phyloP scores from a whole-genome alignment of 2,113 vertebrate genomes.

The Mionectes macconnelli region DNA sequence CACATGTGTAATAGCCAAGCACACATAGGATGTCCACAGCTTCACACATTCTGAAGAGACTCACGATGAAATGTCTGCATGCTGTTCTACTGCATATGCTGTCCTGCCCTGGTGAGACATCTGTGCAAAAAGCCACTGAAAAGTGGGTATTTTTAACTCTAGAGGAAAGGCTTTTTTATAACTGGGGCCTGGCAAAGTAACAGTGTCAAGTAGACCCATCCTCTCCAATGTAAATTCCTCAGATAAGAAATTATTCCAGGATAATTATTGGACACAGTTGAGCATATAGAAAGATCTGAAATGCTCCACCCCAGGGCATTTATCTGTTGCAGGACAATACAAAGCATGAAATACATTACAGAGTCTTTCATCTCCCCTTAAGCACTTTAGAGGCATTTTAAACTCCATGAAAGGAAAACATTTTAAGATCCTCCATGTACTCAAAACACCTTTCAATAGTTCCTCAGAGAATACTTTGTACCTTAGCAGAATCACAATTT shows the following conservation, averaged over 20 bases:
- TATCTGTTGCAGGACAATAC: neutral
- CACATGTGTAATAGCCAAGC: neutral
- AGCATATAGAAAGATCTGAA: neutral
- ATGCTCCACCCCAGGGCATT: neutral
- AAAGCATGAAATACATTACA: neutral
- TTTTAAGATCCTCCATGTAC: neutral
- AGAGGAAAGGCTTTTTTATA: neutral
- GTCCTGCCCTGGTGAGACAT: neutral
- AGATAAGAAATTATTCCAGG: neutral
- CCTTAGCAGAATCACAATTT: neutral
- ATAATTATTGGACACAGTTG: constrained; percentile 22
- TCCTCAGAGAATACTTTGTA: neutral
- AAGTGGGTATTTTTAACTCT: constrained; percentile 29
- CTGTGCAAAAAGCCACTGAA: neutral
- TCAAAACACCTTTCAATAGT: neutral
- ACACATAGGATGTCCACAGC: neutral
- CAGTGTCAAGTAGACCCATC: neutral
- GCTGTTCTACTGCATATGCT: neutral
- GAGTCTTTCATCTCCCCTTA: neutral
- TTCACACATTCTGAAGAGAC: neutral
- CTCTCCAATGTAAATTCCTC: neutral
- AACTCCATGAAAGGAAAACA: neutral
- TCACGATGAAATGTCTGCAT: neutral
- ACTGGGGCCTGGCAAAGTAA: neutral
- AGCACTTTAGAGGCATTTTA: neutral